Evolutionary conservation across 2,113 vertebrate genomes (phyloP).

Genomic region (Ictalurus punctatus): DNA sequence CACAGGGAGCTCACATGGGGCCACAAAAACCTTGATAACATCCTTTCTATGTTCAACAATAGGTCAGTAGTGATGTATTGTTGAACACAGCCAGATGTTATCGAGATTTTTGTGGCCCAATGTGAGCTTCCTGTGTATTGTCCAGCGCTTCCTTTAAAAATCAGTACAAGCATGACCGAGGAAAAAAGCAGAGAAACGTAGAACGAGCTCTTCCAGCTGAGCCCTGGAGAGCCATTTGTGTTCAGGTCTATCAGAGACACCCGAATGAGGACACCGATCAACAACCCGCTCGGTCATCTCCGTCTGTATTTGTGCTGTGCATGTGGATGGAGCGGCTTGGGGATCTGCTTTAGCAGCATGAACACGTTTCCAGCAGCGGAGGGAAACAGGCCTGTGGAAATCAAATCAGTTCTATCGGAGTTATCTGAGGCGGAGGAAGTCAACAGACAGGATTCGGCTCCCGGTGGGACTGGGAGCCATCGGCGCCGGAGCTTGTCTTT

Average conservation of each 20-base stretch:
- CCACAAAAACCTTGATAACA: too few relatives aligned
- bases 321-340: not conserved
- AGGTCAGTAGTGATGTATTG: conserved; percentile 50
- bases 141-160: conserved; percentile 20
- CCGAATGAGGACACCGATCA: not conserved
- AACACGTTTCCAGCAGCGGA: not conserved
- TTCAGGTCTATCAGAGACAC: not conserved
- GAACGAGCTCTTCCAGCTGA: not conserved
- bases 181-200: not conserved
- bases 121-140: conserved; percentile 35
- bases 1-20: too few relatives aligned
- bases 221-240: conserved; percentile 8
- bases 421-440: not conserved
- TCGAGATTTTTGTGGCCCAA: conserved; percentile 64
- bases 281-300: conserved; percentile 4
- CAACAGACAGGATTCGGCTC: not conserved
- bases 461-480: conserved; percentile 15
- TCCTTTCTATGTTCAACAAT: too few relatives aligned
- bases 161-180: not conserved
- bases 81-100: conserved; percentile 69
- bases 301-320: not conserved
- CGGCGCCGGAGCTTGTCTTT: conserved; percentile 4
- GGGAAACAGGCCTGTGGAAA: conserved; percentile 11
- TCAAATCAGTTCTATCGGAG: conserved; percentile 23
- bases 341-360: conserved; percentile 16